Evolutionary conservation across 2,888 invertebrate species (phyloP).

Genomic region (Eupithecia insigniata): DNA sequence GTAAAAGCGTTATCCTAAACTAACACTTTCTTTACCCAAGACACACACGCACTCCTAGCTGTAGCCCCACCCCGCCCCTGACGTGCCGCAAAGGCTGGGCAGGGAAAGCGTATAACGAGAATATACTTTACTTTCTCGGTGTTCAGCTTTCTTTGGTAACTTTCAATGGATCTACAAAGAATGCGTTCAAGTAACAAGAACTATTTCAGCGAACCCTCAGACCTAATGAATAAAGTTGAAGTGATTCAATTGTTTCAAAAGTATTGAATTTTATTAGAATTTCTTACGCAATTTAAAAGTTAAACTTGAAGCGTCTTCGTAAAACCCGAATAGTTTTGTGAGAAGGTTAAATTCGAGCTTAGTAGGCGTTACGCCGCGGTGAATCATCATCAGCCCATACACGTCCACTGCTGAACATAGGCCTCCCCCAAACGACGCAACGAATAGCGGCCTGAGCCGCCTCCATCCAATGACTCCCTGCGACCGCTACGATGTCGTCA

Average conservation of each 20-base stretch:
- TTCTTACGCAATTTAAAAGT: neutral
- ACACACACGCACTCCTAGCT: too few species aligned
- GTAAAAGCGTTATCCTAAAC: too few species aligned
- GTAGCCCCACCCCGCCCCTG: too few species aligned
- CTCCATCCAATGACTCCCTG: too few species aligned
- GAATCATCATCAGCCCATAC: too few species aligned
- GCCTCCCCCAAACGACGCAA: too few species aligned
- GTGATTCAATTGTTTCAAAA: constrained; percentile 26
- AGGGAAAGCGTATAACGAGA: neutral
- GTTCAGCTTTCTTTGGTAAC: constrained; percentile 43
- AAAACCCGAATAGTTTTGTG: too few species aligned
- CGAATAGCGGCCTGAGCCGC: too few species aligned
- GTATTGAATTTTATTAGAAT: constrained; percentile 17
- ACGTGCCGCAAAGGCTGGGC: neutral
- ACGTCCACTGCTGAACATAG: too few species aligned
- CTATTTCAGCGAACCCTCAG: constrained; percentile 43
- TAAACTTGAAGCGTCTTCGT: neutral
- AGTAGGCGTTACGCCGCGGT: too few species aligned
- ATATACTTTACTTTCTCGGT: constrained; percentile 32
- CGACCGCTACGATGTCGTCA: too few species aligned
- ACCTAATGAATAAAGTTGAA: constrained; percentile 43
- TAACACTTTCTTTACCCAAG: too few species aligned
- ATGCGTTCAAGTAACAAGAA: constrained; percentile 48
- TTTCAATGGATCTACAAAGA: constrained; percentile 43
- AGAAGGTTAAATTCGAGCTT: neutral